Evolutionary conservation across 2,888 invertebrate genomes (phyloP).

Genomic region (Biston betularia): DNA sequence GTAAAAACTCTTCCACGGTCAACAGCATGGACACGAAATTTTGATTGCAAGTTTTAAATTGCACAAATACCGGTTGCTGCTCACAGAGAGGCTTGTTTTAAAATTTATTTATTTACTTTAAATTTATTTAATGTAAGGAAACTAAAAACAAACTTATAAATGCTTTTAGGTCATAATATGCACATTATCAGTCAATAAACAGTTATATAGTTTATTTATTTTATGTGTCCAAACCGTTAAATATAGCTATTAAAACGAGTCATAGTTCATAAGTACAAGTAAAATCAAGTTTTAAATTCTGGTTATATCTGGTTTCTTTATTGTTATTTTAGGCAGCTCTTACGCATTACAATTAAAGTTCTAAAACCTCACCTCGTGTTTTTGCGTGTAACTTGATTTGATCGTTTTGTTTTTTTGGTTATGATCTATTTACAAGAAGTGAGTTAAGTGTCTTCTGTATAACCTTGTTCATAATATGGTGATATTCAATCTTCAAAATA

Average conservation of each 20-base stretch:
- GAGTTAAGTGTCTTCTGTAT: neutral
- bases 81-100: no score
- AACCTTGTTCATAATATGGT: neutral
- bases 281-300: slow-evolving; percentile 9
- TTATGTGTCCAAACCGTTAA: neutral
- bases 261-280: slow-evolving; percentile 2
- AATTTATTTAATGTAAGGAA: no score
- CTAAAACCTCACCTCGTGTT: neutral
- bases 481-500: neutral
- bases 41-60: no score
- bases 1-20: no score
- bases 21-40: no score
- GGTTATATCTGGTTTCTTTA: slow-evolving; percentile 3
- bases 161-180: neutral
- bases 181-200: neutral
- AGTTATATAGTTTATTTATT: neutral
- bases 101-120: no score
- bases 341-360: no score
- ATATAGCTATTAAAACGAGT: neutral
- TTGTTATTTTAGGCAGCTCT: neutral
- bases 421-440: no score
- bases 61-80: no score
- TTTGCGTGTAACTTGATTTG: neutral
- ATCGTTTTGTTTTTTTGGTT: neutral
- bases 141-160: no score